A percentile compares a stretch with the other conserved stretches of the same genome.
phyloP scores from a whole-genome alignment of 2,888 invertebrate species.

The Yponomeuta evonymella region DNA sequence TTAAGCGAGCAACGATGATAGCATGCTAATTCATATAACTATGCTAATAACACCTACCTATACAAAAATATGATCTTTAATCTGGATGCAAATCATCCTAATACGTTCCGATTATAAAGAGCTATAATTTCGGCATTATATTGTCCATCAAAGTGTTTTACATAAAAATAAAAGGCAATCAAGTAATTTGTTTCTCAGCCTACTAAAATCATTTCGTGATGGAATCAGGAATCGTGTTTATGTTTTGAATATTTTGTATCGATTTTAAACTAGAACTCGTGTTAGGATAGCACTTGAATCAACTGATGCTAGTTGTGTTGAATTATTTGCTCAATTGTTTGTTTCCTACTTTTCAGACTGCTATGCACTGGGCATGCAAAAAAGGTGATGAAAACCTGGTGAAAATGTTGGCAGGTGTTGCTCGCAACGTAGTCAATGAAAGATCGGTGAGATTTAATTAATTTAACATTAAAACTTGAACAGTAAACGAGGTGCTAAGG shows the following conservation, averaged over 20 bases:
- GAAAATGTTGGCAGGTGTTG: slow-evolving; percentile 92
- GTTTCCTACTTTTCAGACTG: slow-evolving; percentile 79
- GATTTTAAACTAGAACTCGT: slow-evolving; percentile 30
- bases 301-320: not conserved
- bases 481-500: not conserved
- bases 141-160: slow-evolving; percentile 74
- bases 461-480: not conserved
- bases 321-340: not conserved
- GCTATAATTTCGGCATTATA: slow-evolving; percentile 74
- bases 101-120: slow-evolving; percentile 73
- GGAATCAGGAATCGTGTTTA: slow-evolving; percentile 53
- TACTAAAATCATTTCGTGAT: slow-evolving; percentile 66
- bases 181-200: slow-evolving; percentile 71
- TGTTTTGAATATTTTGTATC: slow-evolving; percentile 40
- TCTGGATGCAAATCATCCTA: slow-evolving; percentile 75
- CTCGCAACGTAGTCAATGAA: slow-evolving; percentile 88
- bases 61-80: slow-evolving; percentile 73
- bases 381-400: slow-evolving; percentile 94
- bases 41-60: slow-evolving; percentile 72
- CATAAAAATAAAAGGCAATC: slow-evolving; percentile 73
- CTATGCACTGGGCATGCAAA: slow-evolving; percentile 97
- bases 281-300: slow-evolving; percentile 28
- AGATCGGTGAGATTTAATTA: slow-evolving; percentile 81
- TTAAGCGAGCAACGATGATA: slow-evolving; percentile 67
- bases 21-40: slow-evolving; percentile 70